These are phyloP conservation scores for Anguilla anguilla DNA, from an alignment of 2,797 vertebrate species.

Conservation along the genomic window DNA sequence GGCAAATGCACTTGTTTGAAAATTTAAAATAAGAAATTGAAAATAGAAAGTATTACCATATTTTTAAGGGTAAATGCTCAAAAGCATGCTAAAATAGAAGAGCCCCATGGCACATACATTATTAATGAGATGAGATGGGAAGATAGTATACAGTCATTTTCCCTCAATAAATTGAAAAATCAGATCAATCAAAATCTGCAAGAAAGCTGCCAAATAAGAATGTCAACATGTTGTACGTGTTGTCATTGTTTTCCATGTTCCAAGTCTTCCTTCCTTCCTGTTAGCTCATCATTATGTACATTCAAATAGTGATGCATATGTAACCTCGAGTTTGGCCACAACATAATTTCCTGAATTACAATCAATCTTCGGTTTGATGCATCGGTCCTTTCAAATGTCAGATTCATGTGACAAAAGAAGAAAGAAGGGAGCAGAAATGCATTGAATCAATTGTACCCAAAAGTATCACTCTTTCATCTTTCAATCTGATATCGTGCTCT, in stretches of 20 bases:
- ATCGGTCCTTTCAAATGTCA: neutral
- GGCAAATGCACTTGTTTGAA: neutral
- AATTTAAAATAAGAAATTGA: neutral
- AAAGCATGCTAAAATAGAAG: neutral
- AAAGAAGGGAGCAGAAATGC: neutral
- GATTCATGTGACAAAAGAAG: neutral
- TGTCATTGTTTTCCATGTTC: neutral
- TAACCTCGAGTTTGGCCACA: neutral
- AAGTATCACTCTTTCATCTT: neutral
- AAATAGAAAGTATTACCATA: neutral
- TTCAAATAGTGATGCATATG: neutral
- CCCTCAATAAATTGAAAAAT: too few species aligned
- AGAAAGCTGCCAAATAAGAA: neutral
- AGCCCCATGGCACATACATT: too few species aligned
- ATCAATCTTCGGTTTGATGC: neutral
- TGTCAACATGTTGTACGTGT: neutral
- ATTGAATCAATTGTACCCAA: conserved; percentile 14
- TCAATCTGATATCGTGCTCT: conserved; percentile 29
- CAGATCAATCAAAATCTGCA: too few species aligned
- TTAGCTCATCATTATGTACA: neutral
- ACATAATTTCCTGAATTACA: neutral
- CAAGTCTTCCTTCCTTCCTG: neutral
- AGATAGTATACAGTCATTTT: too few species aligned
- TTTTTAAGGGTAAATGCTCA: neutral
- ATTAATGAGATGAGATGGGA: too few species aligned